A percentile compares a stretch with the other conserved stretches of the same genome.
phyloP scores from a whole-genome alignment of 1,140 invertebrate genomes.

The Zaprionus ghesquierei region DNA sequence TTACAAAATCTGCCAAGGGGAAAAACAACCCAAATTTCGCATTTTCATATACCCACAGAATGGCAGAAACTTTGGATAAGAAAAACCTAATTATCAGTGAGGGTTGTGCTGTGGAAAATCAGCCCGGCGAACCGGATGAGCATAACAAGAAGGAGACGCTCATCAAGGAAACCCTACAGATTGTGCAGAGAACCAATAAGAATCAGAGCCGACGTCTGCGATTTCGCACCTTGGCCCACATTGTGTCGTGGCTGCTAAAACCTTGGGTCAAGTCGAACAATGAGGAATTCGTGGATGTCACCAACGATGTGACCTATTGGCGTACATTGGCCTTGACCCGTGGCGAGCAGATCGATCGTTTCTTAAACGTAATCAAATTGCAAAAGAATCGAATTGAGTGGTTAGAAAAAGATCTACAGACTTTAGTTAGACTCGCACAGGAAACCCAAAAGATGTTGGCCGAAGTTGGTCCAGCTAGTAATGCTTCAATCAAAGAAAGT shows the following conservation, averaged over 20 bases:
- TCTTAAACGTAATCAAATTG: constrained; percentile 26
- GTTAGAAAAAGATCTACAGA: constrained; percentile 35
- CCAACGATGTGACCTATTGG: constrained; percentile 37
- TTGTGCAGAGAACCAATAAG: neutral
- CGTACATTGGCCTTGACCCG: constrained; percentile 36
- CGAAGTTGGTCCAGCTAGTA: constrained; percentile 16
- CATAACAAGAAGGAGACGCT: neutral
- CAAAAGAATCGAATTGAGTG: constrained; percentile 40
- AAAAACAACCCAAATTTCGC: neutral
- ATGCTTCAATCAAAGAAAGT: neutral
- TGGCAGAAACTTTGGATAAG: neutral
- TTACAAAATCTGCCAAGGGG: neutral
- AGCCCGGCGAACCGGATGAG: neutral
- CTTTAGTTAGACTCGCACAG: constrained; percentile 38
- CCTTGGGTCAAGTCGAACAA: neutral
- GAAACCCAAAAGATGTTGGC: constrained; percentile 51
- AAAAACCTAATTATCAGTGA: neutral
- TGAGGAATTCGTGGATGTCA: neutral
- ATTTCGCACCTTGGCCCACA: constrained; percentile 23
- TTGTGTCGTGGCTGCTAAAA: constrained; percentile 33
- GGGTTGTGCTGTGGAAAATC: no score
- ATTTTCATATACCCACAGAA: neutral
- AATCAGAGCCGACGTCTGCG: neutral
- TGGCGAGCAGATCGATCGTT: constrained; percentile 22
- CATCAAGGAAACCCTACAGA: neutral